These are phyloP conservation scores for Nemotelus nigrinus DNA, from an alignment of 2,888 invertebrate genomes.

Conservation along the genomic window DNA sequence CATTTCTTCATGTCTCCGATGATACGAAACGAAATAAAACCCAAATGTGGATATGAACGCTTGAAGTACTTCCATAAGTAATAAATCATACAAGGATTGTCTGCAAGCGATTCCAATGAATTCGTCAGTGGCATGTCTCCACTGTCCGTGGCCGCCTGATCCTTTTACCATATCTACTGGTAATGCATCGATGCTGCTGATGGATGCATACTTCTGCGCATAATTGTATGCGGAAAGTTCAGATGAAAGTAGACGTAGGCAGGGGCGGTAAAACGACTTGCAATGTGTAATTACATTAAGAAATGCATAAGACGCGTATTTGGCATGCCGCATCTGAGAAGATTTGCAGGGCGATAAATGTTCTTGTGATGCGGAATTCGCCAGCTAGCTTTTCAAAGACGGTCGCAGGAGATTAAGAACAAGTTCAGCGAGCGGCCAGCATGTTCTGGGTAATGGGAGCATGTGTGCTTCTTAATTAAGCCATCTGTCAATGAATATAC, in stretches of 20 bases:
- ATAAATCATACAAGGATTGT: slow-evolving; percentile 35
- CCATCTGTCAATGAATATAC: slow-evolving; percentile 33
- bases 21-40: no score
- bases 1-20: neutral
- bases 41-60: neutral
- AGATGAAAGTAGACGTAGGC: neutral
- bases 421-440: slow-evolving; percentile 33
- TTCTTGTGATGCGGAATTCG: slow-evolving; percentile 30
- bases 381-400: slow-evolving; percentile 28
- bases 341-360: slow-evolving; percentile 36
- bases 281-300: slow-evolving; percentile 27
- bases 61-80: slow-evolving; percentile 32
- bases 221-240: neutral
- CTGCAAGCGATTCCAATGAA: slow-evolving; percentile 37
- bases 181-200: neutral
- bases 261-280: slow-evolving; percentile 6
- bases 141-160: neutral
- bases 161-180: neutral
- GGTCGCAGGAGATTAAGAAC: slow-evolving; percentile 20
- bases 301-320: slow-evolving; percentile 28
- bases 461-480: slow-evolving; percentile 41
- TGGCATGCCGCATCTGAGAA: slow-evolving; percentile 31
- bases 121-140: slow-evolving; percentile 30
- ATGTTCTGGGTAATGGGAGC: slow-evolving; percentile 30
- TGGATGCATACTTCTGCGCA: neutral